Conservation (phyloP, 2,797 vertebrate genomes). For the Leucoraja ocellata region DNA sequence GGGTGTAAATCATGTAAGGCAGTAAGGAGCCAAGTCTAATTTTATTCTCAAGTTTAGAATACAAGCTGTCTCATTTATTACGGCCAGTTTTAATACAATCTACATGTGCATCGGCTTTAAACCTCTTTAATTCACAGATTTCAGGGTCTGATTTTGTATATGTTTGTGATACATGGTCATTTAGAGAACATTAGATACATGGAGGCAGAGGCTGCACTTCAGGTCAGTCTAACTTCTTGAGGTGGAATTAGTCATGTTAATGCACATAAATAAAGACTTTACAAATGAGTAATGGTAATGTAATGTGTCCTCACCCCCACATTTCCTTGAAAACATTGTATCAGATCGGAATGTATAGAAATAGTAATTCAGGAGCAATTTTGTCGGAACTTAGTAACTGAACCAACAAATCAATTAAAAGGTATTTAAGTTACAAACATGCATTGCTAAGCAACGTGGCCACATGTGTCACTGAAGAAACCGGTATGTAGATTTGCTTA, state of each 20-base stretch:
- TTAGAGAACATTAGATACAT: slow-evolving; percentile 4
- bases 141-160: not conserved
- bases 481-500: not conserved
- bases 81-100: not conserved
- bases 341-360: slow-evolving; percentile 15
- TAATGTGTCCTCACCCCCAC: slow-evolving; percentile 31
- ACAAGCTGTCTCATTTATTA: slow-evolving; percentile 11
- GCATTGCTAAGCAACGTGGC: not conserved
- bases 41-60: not conserved
- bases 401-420: not conserved
- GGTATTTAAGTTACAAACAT: not conserved
- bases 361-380: slow-evolving; percentile 9
- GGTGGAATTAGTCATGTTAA: slow-evolving; percentile 19
- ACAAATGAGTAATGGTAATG: slow-evolving; percentile 31
- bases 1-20: slow-evolving; percentile 29
- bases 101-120: not conserved
- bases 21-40: not conserved
- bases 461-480: not conserved
- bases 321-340: slow-evolving; percentile 9
- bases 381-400: slow-evolving; percentile 5
- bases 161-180: slow-evolving; percentile 8
- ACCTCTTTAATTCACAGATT: not conserved
- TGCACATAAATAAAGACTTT: slow-evolving; percentile 10
- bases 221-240: slow-evolving; percentile 27
- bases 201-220: not conserved